phyloP scores from a whole-genome alignment of 2,888 invertebrate species.

The Tineola bisselliella region DNA sequence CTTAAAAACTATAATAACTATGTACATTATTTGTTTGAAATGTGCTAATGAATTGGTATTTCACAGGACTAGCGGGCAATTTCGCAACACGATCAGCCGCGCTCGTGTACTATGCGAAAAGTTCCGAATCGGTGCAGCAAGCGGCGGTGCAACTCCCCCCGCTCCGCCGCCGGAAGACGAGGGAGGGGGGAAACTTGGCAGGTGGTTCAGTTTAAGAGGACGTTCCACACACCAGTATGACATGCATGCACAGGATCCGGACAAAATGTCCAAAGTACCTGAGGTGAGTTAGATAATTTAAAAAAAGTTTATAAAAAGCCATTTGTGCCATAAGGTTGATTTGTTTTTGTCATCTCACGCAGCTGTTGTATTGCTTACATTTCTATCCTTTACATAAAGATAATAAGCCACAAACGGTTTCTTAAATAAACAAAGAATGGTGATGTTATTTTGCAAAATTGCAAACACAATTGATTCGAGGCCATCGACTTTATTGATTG shows the following conservation, averaged over 20 bases:
- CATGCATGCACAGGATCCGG: slow-evolving; percentile 59
- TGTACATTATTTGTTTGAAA: not conserved
- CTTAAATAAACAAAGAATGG: not conserved
- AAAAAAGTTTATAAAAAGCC: not conserved
- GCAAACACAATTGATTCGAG: not conserved
- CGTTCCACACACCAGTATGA: slow-evolving; percentile 87
- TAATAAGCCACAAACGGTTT: not conserved
- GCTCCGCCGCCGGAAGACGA: slow-evolving; percentile 65
- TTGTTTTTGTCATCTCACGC: not conserved
- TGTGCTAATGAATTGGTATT: not conserved
- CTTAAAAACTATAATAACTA: not conserved
- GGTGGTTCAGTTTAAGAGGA: slow-evolving; percentile 90
- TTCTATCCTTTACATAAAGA: not conserved
- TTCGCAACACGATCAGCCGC: slow-evolving; percentile 82
- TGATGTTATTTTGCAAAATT: not conserved
- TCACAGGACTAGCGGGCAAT: slow-evolving; percentile 77
- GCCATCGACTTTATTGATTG: not conserved
- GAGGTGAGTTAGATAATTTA: slow-evolving; percentile 66
- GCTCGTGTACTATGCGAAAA: slow-evolving; percentile 86
- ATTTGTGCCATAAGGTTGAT: not conserved
- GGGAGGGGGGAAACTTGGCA: slow-evolving; percentile 78
- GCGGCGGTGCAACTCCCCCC: slow-evolving; percentile 39
- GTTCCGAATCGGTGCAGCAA: slow-evolving; percentile 69
- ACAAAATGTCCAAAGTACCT: slow-evolving; percentile 82
- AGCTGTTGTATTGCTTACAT: no score